Percentiles rank a stretch among this genome's conserved stretches.
Conservation (phyloP, 2,888 invertebrate species). For the Matsumyia berberina region DNA sequence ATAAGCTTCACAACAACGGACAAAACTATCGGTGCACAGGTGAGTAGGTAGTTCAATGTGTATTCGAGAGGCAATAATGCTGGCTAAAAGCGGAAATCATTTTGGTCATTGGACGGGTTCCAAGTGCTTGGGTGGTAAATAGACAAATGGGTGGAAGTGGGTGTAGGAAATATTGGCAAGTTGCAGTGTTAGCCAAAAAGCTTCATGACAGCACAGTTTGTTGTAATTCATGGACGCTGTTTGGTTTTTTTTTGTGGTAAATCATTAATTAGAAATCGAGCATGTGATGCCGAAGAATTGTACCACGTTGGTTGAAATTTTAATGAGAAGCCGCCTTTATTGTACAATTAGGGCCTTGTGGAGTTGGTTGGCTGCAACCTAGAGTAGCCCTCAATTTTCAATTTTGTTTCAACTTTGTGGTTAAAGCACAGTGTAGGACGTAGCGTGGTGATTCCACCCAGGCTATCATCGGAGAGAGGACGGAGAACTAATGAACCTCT, state of each 20-base stretch:
- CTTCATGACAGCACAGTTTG: conserved; percentile 18
- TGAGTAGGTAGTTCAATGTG: conserved; percentile 76
- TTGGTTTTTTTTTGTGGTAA: conserved; percentile 7
- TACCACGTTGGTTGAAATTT: neutral
- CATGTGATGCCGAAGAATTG: neutral
- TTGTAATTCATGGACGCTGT: conserved; percentile 10
- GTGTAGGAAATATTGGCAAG: neutral
- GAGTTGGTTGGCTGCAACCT: no score
- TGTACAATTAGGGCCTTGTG: no score
- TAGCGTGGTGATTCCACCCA: no score
- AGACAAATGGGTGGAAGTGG: neutral
- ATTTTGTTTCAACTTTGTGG: no score
- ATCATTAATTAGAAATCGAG: conserved; percentile 26
- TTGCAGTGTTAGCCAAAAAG: conserved; percentile 19
- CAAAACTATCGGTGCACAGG: conserved; percentile 94
- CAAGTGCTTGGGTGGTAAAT: neutral
- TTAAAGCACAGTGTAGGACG: no score
- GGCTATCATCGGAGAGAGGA: no score
- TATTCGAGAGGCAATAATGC: conserved; percentile 7
- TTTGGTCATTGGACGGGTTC: conserved; percentile 17
- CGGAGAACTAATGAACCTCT: no score
- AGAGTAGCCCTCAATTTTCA: no score
- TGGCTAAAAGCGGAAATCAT: conserved; percentile 27
- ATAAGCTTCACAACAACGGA: conserved; percentile 97
- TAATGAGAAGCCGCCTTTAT: no score